Conservation (phyloP, 2,888 invertebrate genomes). For the Trichacis sp. region DNA sequence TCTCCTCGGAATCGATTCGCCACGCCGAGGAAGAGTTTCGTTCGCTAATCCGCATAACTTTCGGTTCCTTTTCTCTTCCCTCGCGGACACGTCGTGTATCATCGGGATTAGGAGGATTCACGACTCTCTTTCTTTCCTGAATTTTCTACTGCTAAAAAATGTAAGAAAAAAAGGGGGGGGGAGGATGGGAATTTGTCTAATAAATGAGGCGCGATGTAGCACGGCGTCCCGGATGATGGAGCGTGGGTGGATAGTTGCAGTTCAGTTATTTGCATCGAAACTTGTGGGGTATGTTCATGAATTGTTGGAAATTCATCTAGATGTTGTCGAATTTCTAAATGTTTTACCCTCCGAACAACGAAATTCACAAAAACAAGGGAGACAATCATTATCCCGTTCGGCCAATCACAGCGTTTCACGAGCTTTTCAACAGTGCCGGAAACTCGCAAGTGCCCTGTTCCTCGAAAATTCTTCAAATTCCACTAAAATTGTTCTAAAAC, state of each 20-base stretch:
- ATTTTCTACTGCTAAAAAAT: slow-evolving; percentile 1
- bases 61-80: slow-evolving; percentile 42
- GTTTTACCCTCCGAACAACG: too few species aligned
- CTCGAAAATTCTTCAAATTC: too few species aligned
- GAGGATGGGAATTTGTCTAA: slow-evolving; percentile 57
- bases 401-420: too few species aligned
- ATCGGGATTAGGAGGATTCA: slow-evolving; percentile 53
- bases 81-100: slow-evolving; percentile 51
- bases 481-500: too few species aligned
- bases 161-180: slow-evolving; percentile 5
- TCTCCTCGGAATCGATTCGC: neutral
- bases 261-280: slow-evolving; percentile 47
- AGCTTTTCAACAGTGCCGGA: too few species aligned
- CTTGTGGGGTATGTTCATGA: slow-evolving; percentile 28
- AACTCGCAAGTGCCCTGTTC: too few species aligned
- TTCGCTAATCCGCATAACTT: slow-evolving; percentile 55
- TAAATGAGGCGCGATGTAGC: slow-evolving; percentile 60
- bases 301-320: too few species aligned
- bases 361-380: too few species aligned
- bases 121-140: neutral
- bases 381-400: too few species aligned
- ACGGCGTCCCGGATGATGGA: slow-evolving; percentile 50
- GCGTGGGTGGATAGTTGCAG: slow-evolving; percentile 51
- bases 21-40: neutral
- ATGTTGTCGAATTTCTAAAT: too few species aligned